These are phyloP conservation scores for Seriola rivoliana DNA, from an alignment of 2,113 vertebrate genomes.

Conservation along the genomic window DNA sequence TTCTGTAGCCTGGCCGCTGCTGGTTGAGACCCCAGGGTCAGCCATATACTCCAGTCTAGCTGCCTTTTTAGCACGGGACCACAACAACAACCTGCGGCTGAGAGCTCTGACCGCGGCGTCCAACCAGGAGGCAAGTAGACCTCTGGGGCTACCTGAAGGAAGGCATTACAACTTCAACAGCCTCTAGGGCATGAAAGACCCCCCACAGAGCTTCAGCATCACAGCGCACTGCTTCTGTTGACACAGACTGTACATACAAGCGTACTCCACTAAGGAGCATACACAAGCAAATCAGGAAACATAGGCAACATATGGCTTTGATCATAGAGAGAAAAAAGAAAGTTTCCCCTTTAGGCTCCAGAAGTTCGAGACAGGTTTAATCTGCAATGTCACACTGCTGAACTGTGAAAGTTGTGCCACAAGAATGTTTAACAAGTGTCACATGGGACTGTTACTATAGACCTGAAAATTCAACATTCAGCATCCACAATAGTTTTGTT, in stretches of 20 bases:
- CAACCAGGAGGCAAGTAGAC: conserved; percentile 12
- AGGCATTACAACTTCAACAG: conserved; percentile 62
- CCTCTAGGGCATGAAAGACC: conserved; percentile 17
- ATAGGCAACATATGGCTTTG: conserved; percentile 53
- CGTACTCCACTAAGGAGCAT: conserved; percentile 3
- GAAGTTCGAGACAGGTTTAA: conserved; percentile 27
- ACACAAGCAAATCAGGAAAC: conserved; percentile 39
- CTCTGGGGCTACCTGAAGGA: conserved; percentile 38
- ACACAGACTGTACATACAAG: conserved; percentile 39
- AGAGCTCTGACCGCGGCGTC: background rate
- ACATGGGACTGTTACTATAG: background rate
- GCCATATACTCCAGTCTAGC: background rate
- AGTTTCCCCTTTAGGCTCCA: conserved; percentile 30
- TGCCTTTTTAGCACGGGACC: conserved; percentile 33
- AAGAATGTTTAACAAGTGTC: conserved; percentile 41
- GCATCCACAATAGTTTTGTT: background rate
- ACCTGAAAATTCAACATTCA: background rate
- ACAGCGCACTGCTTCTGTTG: conserved; percentile 45
- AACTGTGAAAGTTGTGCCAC: conserved; percentile 47
- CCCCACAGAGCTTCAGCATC: conserved; percentile 25
- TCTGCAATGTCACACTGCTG: conserved; percentile 32
- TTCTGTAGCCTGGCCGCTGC: conserved; percentile 27
- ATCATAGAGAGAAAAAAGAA: conserved; percentile 44
- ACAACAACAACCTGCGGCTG: conserved; percentile 18
- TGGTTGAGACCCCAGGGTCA: conserved; percentile 35